These are phyloP conservation scores for Halcyon badia DNA, from an alignment of 2,797 vertebrate genomes.

Conservation along the genomic window DNA sequence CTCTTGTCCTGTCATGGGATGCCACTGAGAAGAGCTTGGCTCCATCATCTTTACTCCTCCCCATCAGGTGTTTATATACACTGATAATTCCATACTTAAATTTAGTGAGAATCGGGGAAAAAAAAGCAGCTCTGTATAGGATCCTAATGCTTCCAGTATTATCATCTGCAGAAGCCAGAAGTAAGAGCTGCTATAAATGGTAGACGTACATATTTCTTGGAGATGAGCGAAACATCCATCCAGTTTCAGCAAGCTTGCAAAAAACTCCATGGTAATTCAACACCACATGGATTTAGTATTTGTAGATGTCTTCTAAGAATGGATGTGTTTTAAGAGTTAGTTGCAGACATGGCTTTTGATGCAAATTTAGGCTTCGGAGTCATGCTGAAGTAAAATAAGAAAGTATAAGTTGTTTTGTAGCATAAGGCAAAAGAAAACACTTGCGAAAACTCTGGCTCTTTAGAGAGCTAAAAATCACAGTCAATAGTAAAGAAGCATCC, in stretches of 20 bases:
- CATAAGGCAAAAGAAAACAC: background rate
- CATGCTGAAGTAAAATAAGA: background rate
- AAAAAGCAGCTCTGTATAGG: background rate
- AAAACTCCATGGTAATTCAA: background rate
- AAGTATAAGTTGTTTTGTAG: background rate
- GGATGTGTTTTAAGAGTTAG: background rate
- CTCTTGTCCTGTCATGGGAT: background rate
- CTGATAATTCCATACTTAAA: background rate
- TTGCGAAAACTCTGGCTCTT: background rate
- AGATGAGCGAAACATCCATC: background rate
- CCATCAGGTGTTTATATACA: background rate
- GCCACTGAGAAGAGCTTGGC: background rate
- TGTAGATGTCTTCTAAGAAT: conserved; percentile 30
- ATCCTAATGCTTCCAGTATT: background rate
- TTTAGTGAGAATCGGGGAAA: background rate
- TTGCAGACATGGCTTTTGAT: background rate
- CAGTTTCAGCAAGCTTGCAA: background rate
- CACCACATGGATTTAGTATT: conserved; percentile 31
- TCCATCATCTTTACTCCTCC: background rate
- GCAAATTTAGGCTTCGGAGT: conserved; percentile 38
- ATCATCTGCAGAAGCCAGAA: background rate
- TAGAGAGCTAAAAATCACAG: background rate
- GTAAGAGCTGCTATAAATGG: background rate
- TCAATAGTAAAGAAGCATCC: background rate
- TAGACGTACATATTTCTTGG: background rate